phyloP scores from a whole-genome alignment of 64 coral and sea anemone species.

The Pocillopora verrucosa region DNA sequence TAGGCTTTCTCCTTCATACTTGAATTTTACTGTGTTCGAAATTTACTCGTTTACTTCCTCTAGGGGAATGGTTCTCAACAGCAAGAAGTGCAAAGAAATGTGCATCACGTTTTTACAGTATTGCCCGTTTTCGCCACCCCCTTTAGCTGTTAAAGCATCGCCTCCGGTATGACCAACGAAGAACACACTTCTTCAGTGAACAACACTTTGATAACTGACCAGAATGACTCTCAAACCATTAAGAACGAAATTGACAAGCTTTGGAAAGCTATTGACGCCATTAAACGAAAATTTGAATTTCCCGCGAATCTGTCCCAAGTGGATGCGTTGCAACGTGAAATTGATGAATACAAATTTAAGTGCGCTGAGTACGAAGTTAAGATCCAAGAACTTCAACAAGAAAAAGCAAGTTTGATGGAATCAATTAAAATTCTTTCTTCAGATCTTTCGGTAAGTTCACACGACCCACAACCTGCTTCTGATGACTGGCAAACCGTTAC shows the following conservation, averaged over 20 bases:
- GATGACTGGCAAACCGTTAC: conserved; percentile 10
- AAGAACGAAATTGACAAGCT: no score
- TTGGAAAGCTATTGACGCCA: no score
- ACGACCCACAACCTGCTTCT: conserved; percentile 24
- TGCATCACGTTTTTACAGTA: no score
- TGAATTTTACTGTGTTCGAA: no score
- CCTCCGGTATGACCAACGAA: no score
- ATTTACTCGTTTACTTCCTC: no score
- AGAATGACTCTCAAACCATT: no score
- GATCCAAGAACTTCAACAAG: background rate
- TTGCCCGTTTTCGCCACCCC: background rate
- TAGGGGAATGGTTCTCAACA: no score
- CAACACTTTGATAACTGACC: no score
- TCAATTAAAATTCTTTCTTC: conserved; percentile 6
- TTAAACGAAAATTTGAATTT: background rate
- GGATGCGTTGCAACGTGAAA: conserved; percentile 24
- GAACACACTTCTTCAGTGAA: no score
- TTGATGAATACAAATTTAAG: conserved; percentile 14
- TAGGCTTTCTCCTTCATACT: no score
- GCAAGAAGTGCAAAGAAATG: no score
- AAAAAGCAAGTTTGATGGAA: conserved; percentile 1
- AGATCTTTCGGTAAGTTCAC: conserved; percentile 2
- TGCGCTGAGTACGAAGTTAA: background rate
- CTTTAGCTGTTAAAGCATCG: background rate
- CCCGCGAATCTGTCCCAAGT: conserved; percentile 15